A percentile compares a stretch with the other conserved stretches of the same genome.
Conservation (phyloP, 2,888 invertebrate species). For the Acanthosepion lycidas region DNA sequence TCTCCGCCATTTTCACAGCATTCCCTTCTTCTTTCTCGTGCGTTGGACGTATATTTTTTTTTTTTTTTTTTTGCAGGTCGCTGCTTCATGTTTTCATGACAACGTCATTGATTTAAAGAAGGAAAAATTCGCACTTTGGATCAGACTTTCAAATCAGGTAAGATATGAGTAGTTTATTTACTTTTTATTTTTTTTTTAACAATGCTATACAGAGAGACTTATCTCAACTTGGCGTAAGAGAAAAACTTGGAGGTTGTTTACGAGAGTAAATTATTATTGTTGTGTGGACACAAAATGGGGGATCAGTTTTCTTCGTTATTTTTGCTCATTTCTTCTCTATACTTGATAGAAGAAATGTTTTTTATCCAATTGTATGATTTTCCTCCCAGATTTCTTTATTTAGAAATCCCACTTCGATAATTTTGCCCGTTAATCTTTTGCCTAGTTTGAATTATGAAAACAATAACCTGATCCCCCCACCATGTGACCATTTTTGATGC, state of each 20-base stretch:
- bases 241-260: conserved; percentile 24
- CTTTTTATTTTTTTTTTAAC: neutral
- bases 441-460: neutral
- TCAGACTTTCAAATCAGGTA: conserved; percentile 16
- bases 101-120: conserved; percentile 33
- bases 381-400: no score
- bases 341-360: neutral
- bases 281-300: neutral
- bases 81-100: conserved; percentile 33
- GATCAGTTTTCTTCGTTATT: neutral
- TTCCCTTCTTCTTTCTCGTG: conserved; percentile 15
- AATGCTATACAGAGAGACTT: no score
- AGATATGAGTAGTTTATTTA: neutral
- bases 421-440: neutral
- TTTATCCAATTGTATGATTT: neutral
- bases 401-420: neutral
- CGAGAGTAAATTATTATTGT: conserved; percentile 33
- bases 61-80: neutral
- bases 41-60: neutral
- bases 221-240: neutral
- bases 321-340: neutral
- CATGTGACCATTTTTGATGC: conserved; percentile 7
- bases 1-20: neutral
- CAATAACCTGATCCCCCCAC: neutral
- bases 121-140: conserved; percentile 15